Evolutionary conservation across 2,113 vertebrate genomes (phyloP), one percentile per base, ranked within the genome.

Genomic region (Chinchilla lanigera): DNA sequence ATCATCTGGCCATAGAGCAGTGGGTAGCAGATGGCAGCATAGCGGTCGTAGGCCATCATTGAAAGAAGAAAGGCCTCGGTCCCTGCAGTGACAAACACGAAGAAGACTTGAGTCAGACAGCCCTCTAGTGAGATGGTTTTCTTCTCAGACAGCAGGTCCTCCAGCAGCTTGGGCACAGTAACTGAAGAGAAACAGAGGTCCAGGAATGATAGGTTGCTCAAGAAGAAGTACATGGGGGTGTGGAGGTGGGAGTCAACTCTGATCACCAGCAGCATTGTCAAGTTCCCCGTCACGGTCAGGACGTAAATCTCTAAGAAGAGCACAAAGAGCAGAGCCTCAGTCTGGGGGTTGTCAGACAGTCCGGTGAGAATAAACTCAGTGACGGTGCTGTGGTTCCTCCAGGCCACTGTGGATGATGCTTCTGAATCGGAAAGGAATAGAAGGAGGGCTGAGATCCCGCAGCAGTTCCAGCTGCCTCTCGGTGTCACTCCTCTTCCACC

Each of bases 181-280:
- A 96, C 94, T 3, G 84, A 92, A 0, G 97, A 97, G 96, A 98
- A 98, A 44, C 96, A 96, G 73, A 97, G 77, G 13, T 98, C 97
- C 16, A 97, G 41, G 52, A 95, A 94, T 0, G 97, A 96, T 2
- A 96, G 73, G 63, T 97, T 96, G 22, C 96, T 96, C 50, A 97
- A 10, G 91, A 97, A 97, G 85, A 81, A 95, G 81, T 96, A 97
- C 96, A 97, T 95, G 73, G 96, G 97, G 0, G 10, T 97, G 75
- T 95, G 88, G 28, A 98, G 94, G 19, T 41, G 90, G 20, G 81
- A 61, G 47, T 97, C 96, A 19, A 56, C 3, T 20, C 54, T 80
- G 73, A 98, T 89, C 35, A 97, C 81, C 47, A 97, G 8, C 54
- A 98, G 56, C 87, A 97, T 26, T 1, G 5, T 78, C 7, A 95